A percentile compares a stretch with the other conserved stretches of the same genome.
phyloP scores from a whole-genome alignment of 2,113 vertebrate genomes.

The Xenus cinereus region DNA sequence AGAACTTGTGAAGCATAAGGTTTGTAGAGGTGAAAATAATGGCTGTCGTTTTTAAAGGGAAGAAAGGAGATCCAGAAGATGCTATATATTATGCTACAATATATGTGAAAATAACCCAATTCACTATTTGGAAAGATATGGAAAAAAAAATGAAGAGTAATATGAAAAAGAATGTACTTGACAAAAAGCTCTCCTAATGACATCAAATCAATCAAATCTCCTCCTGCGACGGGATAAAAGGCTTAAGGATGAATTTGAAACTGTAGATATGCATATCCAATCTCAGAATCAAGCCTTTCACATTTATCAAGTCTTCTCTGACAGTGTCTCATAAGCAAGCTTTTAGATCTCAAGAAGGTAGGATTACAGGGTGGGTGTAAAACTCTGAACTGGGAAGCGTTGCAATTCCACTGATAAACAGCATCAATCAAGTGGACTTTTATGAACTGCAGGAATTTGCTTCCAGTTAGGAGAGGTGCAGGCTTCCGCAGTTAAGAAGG shows the following conservation, averaged over 20 bases:
- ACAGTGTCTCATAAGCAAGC: background rate
- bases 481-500: background rate
- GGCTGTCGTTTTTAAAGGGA: background rate
- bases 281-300: background rate
- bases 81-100: background rate
- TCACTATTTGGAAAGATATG: background rate
- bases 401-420: background rate
- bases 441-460: background rate
- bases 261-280: background rate
- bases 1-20: background rate
- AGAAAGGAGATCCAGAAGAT: background rate
- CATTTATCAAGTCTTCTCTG: background rate
- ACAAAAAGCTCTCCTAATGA: background rate
- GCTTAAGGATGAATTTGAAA: background rate
- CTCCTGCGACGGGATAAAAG: background rate
- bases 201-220: fast-evolving
- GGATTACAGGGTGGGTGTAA: background rate
- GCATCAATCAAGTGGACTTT: background rate
- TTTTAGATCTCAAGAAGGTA: background rate
- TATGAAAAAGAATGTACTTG: background rate
- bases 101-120: background rate
- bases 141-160: background rate
- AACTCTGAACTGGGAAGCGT: background rate
- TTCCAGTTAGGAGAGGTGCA: background rate
- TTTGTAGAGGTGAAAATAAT: background rate